phyloP scores from a whole-genome alignment of 1,140 invertebrate genomes.

The Anastrepha obliqua region DNA sequence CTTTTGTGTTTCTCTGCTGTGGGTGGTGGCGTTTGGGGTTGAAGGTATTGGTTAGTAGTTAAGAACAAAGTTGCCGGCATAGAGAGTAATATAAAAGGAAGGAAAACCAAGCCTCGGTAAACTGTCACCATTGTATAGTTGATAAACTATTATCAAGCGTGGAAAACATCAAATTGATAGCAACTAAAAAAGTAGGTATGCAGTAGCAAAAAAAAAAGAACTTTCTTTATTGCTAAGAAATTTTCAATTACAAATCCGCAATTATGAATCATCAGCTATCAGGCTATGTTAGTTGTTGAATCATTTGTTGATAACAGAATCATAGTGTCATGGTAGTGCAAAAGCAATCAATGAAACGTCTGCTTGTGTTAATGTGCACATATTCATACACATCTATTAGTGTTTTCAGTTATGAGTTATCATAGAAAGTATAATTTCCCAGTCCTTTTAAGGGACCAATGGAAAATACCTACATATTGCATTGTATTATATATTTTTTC shows the following conservation, averaged over 20 bases:
- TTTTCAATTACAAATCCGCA: not conserved
- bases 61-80: too few species aligned
- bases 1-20: not conserved
- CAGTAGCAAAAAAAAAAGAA: too few species aligned
- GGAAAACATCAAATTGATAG: too few species aligned
- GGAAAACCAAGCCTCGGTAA: too few species aligned
- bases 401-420: not conserved
- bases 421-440: slow-evolving; percentile 17
- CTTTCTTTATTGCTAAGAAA: not conserved
- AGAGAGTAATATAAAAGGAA: too few species aligned
- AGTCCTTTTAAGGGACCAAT: slow-evolving; percentile 31
- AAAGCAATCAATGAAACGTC: not conserved
- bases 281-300: not conserved
- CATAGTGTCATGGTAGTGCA: not conserved
- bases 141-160: too few species aligned
- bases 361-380: not conserved
- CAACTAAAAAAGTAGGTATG: too few species aligned
- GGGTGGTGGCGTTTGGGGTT: not conserved
- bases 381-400: not conserved
- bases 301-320: slow-evolving; percentile 29
- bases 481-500: slow-evolving; percentile 7
- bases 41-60: not conserved
- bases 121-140: too few species aligned
- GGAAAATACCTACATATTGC: not conserved
- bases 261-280: slow-evolving; percentile 3